These are phyloP conservation scores for Agelas oroides DNA, from an alignment of 37 sponge, comb jelly and placozoan genomes.

Conservation along the genomic window DNA sequence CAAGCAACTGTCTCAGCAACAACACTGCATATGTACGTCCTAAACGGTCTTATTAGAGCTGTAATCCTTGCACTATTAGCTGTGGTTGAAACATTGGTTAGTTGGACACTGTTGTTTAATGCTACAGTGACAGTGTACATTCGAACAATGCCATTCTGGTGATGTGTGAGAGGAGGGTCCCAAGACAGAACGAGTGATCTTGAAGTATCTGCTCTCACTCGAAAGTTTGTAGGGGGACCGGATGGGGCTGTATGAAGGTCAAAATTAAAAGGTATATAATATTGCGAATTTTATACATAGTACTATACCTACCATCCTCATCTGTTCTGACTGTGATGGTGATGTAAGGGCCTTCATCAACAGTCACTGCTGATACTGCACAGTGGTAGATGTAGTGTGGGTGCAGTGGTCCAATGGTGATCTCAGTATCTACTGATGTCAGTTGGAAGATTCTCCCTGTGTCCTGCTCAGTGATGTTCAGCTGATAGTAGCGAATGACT, in stretches of 20 bases:
- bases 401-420: neutral
- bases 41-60: neutral
- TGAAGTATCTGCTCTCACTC: neutral
- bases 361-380: slow-evolving; percentile 29
- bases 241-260: neutral
- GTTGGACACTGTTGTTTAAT: neutral
- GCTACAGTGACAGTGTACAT: slow-evolving; percentile 2
- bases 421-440: neutral
- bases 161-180: slow-evolving; percentile 5
- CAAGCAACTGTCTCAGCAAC: slow-evolving; percentile 26
- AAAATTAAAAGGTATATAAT: no score
- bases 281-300: no score
- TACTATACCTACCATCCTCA: slow-evolving; percentile 42
- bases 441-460: neutral
- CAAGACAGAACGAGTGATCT: neutral
- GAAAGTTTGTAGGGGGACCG: slow-evolving; percentile 11
- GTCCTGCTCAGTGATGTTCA: slow-evolving; percentile 7
- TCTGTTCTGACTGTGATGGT: slow-evolving; percentile 9
- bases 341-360: slow-evolving; percentile 26
- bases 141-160: slow-evolving; percentile 37
- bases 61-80: neutral
- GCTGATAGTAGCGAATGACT: slow-evolving; percentile 19
- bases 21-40: slow-evolving; percentile 9
- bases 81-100: neutral
- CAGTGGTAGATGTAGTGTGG: slow-evolving; percentile 47